Evolutionary conservation across 2,113 vertebrate species (phyloP).

Genomic region (Crypturellus undulatus): DNA sequence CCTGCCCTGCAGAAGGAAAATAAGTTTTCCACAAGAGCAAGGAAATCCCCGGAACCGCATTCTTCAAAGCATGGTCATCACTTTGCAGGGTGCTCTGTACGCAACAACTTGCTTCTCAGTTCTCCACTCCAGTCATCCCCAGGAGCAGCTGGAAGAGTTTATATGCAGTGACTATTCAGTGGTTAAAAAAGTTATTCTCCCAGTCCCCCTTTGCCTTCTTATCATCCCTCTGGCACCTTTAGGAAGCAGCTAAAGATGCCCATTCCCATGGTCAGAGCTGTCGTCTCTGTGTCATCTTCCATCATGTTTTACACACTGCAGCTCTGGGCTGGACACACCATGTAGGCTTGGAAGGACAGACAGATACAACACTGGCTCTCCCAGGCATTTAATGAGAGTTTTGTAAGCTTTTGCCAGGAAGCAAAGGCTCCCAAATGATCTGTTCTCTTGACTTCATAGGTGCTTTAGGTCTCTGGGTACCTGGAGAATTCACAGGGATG

Average conservation of each 20-base stretch:
- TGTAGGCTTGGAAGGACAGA: neutral
- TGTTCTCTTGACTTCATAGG: neutral
- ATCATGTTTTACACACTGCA: neutral
- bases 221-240: neutral
- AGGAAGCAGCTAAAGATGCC: neutral
- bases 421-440: neutral
- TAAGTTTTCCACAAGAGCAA: constrained; percentile 20
- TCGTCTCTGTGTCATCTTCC: neutral
- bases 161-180: neutral
- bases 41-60: constrained; percentile 55
- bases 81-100: neutral
- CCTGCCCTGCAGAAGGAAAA: neutral
- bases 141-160: neutral
- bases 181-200: neutral
- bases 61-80: neutral
- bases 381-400: neutral
- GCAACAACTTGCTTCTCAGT: neutral
- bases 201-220: neutral
- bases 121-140: neutral
- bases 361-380: neutral
- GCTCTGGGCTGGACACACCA: neutral
- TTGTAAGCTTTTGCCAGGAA: neutral
- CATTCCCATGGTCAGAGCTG: neutral
- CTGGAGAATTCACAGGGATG: neutral
- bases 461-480: neutral